A percentile compares a stretch with the other conserved stretches of the same genome.
phyloP scores from a whole-genome alignment of 1,140 invertebrate genomes.

The Drosophila willistoni region DNA sequence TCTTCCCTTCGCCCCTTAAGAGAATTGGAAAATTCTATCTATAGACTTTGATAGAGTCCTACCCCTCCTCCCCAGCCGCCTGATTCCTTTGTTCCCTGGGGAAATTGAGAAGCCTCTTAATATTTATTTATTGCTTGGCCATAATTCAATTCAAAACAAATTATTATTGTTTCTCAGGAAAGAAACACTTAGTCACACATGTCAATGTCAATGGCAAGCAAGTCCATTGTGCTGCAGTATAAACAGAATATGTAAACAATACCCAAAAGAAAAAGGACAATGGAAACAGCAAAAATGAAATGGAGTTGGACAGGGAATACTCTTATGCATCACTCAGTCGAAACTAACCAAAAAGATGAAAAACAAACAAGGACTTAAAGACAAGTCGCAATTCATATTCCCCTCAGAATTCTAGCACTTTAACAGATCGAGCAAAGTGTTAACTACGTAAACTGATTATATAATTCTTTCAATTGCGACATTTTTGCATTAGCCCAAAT shows the following conservation, averaged over 20 bases:
- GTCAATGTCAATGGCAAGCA: background rate
- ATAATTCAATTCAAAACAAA: conserved; percentile 12
- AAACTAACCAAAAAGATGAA: background rate
- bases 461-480: background rate
- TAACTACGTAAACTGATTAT: background rate
- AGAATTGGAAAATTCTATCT: background rate
- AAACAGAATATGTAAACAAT: conserved; percentile 10
- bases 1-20: background rate
- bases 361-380: too few species aligned
- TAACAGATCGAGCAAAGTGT: background rate
- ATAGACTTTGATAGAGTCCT: background rate
- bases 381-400: too few species aligned
- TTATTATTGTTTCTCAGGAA: conserved; percentile 8
- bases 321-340: background rate
- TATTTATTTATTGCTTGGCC: conserved; percentile 11
- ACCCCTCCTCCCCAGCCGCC: background rate
- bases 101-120: conserved; percentile 11
- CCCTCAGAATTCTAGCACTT: too few species aligned
- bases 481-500: background rate
- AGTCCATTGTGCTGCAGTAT: conserved; percentile 13
- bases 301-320: background rate
- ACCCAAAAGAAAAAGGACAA: background rate
- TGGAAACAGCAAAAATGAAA: background rate
- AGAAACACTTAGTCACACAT: conserved; percentile 11
- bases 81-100: background rate